Evolutionary conservation across 1,140 invertebrate species (phyloP).

Genomic region (Heliothis virescens): DNA sequence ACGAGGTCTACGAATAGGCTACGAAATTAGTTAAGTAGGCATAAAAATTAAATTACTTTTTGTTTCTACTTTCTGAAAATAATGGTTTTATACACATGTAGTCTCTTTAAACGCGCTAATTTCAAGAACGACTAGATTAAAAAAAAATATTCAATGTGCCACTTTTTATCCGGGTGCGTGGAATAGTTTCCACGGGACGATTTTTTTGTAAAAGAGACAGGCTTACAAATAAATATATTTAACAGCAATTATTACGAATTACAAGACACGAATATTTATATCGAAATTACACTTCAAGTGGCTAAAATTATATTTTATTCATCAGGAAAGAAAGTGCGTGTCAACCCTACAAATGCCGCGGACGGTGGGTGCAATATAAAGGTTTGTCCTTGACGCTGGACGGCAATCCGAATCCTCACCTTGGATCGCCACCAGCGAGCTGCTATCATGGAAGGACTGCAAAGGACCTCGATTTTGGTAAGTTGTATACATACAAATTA

Average conservation of each 20-base stretch:
- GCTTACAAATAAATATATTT: neutral
- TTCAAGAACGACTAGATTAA: too few species aligned
- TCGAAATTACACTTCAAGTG: neutral
- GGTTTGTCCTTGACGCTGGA: constrained; percentile 65
- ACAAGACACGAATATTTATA: neutral
- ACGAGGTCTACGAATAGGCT: neutral
- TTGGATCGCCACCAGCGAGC: constrained; percentile 49
- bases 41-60: too few species aligned
- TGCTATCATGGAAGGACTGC: constrained; percentile 60
- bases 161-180: too few species aligned
- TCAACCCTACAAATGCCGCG: constrained; percentile 50
- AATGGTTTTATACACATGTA: too few species aligned
- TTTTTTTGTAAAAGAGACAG: too few species aligned
- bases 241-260: neutral
- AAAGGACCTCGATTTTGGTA: constrained; percentile 60
- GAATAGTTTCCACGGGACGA: too few species aligned
- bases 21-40: neutral
- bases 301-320: neutral
- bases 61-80: too few species aligned
- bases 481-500: constrained; percentile 52
- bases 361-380: constrained; percentile 66
- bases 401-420: constrained; percentile 57
- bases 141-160: too few species aligned
- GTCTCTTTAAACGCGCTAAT: too few species aligned
- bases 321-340: neutral